Conservation (phyloP, 2,888 invertebrate species). For the Vesta saturnalis region DNA sequence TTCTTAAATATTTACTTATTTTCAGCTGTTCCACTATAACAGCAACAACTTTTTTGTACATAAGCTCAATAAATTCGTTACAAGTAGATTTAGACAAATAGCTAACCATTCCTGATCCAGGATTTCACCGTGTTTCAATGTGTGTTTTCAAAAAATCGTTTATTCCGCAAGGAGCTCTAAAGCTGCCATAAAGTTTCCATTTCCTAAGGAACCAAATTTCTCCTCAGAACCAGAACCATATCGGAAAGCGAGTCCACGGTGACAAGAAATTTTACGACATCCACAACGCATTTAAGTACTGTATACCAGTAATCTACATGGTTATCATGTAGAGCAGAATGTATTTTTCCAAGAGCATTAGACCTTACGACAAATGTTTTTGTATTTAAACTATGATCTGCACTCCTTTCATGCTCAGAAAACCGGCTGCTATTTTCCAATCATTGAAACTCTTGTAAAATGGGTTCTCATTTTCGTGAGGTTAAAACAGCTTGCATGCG, state of each 20-base stretch:
- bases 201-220: too few species aligned
- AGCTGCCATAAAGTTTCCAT: constrained; percentile 42
- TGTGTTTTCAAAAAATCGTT: constrained; percentile 23
- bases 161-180: too few species aligned
- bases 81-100: not conserved
- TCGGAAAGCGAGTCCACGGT: too few species aligned
- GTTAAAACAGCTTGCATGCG: not conserved
- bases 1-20: not conserved
- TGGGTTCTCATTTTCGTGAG: too few species aligned
- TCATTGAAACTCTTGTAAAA: not conserved
- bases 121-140: not conserved
- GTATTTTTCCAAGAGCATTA: not conserved
- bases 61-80: not conserved
- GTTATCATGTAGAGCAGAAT: not conserved
- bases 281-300: constrained; percentile 35
- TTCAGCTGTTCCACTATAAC: not conserved
- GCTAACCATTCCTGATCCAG: not conserved
- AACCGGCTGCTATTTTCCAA: not conserved
- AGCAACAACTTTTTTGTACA: not conserved
- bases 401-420: not conserved
- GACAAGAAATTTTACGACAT: too few species aligned
- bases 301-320: constrained; percentile 38
- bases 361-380: not conserved
- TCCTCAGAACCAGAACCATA: too few species aligned
- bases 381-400: not conserved